These are phyloP conservation scores for Chelidonichthys spinosus DNA, from an alignment of 2,797 vertebrate genomes.

Conservation along the genomic window DNA sequence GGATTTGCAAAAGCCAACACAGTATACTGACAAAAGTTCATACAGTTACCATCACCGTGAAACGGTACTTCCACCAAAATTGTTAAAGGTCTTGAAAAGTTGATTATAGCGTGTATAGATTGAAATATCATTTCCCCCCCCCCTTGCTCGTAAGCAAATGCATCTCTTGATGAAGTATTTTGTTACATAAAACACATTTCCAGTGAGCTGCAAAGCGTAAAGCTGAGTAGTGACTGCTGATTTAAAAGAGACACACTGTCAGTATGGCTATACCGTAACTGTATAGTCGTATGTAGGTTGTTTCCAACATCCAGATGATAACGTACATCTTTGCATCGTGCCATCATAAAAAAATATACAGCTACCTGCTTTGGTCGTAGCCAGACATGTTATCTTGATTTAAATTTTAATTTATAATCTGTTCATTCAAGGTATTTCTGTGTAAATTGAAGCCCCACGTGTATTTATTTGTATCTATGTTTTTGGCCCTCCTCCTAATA, in stretches of 20 bases:
- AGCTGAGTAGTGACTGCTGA: constrained; percentile 36
- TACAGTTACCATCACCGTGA: constrained; percentile 60
- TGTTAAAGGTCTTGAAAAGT: constrained; percentile 48
- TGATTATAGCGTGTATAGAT: constrained; percentile 63
- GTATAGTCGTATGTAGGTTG: too few species aligned
- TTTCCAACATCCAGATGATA: too few species aligned
- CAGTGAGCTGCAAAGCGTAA: constrained; percentile 52
- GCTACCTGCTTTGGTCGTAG: neutral
- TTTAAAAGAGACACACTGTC: constrained; percentile 1
- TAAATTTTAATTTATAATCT: neutral
- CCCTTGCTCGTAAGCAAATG: constrained; percentile 36
- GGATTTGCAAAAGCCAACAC: constrained; percentile 69
- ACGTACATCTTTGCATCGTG: neutral
- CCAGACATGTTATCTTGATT: neutral
- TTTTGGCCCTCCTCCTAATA: constrained; percentile 9
- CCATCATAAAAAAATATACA: constrained; percentile 5
- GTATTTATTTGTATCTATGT: neutral
- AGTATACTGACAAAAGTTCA: constrained; percentile 64
- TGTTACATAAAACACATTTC: constrained; percentile 56
- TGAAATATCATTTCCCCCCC: constrained; percentile 6
- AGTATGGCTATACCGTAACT: too few species aligned
- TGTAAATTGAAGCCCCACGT: neutral
- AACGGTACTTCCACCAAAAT: constrained; percentile 55
- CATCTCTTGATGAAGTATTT: constrained; percentile 39
- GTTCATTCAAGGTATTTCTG: constrained; percentile 11